A percentile compares a stretch with the other conserved stretches of the same genome.
These are phyloP conservation scores for Paramormyrops hopkinsi DNA, from an alignment of 2,797 vertebrate species.

Conservation along the genomic window DNA sequence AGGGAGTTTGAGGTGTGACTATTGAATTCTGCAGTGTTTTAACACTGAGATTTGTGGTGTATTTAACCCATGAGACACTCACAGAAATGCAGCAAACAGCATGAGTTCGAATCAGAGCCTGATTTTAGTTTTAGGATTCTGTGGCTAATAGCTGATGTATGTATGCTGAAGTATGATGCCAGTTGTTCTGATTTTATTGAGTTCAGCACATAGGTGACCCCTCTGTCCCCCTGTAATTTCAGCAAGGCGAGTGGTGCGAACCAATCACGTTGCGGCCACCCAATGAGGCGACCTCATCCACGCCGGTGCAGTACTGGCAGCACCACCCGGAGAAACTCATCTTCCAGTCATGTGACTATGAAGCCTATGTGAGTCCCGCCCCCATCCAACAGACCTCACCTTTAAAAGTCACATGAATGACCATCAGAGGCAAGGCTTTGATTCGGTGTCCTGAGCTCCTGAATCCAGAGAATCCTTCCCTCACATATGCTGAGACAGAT, in stretches of 20 bases:
- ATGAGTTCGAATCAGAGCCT: background rate
- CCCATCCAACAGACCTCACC: background rate
- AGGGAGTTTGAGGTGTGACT: background rate
- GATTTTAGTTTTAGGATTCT: background rate
- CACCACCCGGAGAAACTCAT: constrained; percentile 99
- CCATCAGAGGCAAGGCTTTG: background rate
- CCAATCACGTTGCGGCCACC: constrained; percentile 94
- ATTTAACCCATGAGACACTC: background rate
- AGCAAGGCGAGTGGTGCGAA: constrained; percentile 99
- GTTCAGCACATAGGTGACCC: background rate
- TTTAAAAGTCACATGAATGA: background rate
- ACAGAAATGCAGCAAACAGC: background rate
- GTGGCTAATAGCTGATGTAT: background rate
- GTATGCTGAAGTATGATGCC: background rate
- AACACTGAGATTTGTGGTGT: background rate
- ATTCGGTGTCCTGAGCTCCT: background rate
- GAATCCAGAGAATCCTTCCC: background rate
- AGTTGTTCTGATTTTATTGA: background rate
- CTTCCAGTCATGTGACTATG: constrained; percentile 98
- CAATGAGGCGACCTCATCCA: constrained; percentile 95
- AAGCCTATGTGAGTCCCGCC: constrained; percentile 87
- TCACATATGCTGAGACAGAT: background rate
- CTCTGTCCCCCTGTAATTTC: constrained; percentile 26
- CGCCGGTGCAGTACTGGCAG: constrained; percentile 97
- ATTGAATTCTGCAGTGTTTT: background rate